Evolutionary conservation across 2,888 invertebrate genomes (phyloP).

Genomic region (Euphydryas editha): DNA sequence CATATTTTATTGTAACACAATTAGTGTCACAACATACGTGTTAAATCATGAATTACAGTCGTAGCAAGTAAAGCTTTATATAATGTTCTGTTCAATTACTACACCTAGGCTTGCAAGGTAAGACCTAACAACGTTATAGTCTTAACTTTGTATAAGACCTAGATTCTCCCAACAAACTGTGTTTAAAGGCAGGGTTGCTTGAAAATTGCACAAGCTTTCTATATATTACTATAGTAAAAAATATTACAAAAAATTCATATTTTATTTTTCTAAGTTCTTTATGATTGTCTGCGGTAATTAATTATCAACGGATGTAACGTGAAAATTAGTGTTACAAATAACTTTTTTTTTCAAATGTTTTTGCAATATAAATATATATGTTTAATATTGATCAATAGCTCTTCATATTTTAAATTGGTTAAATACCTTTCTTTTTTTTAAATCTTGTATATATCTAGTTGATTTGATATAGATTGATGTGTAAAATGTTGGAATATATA

Average conservation of each 20-base stretch:
- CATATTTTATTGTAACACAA: too few species aligned
- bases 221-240: not conserved
- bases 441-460: too few species aligned
- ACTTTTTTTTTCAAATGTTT: too few species aligned
- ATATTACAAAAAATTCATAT: not conserved
- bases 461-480: too few species aligned
- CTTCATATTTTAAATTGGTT: too few species aligned
- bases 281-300: too few species aligned
- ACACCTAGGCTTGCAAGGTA: not conserved
- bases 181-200: not conserved
- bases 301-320: too few species aligned
- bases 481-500: too few species aligned
- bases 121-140: not conserved
- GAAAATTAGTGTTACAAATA: too few species aligned
- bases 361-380: too few species aligned
- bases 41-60: not conserved
- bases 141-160: slow-evolving; percentile 1
- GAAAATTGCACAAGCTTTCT: not conserved
- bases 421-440: too few species aligned
- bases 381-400: too few species aligned
- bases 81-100: not conserved
- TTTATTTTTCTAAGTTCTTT: not conserved
- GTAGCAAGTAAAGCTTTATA: not conserved
- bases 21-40: not conserved
- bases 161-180: not conserved